Conservation (phyloP, 2,113 vertebrate species). For the Gnathonemus longibarbis region DNA sequence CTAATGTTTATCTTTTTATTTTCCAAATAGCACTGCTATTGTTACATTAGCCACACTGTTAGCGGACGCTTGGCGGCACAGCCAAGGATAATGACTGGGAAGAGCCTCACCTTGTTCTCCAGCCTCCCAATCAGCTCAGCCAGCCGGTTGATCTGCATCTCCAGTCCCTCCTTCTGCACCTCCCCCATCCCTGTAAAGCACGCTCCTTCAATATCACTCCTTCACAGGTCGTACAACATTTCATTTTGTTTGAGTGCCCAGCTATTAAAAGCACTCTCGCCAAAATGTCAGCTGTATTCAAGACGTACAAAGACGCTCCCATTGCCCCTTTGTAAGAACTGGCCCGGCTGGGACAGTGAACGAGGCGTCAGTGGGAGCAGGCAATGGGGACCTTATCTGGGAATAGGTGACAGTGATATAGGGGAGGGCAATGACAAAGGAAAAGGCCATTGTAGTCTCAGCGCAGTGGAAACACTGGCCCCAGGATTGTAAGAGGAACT, state of each 20-base stretch:
- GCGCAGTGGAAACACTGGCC: background rate
- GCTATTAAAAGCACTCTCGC: background rate
- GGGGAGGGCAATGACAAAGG: background rate
- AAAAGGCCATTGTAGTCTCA: background rate
- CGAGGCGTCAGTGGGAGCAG: no score
- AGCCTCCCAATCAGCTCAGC: slow-evolving; percentile 85
- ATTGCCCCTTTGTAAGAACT: background rate
- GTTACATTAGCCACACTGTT: background rate
- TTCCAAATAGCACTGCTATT: background rate
- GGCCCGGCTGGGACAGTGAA: background rate
- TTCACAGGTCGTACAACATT: background rate
- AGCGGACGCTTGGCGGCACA: background rate
- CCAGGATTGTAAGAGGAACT: background rate
- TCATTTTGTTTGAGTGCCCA: background rate
- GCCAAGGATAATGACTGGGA: background rate
- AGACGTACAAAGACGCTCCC: background rate
- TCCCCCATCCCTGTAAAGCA: slow-evolving; percentile 57
- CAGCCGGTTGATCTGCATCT: slow-evolving; percentile 82
- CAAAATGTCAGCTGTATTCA: background rate
- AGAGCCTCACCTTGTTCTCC: slow-evolving; percentile 79
- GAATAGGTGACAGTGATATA: background rate
- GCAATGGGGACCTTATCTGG: background rate
- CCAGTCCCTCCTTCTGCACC: slow-evolving; percentile 79
- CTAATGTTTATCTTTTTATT: background rate
- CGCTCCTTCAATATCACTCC: background rate